phyloP scores from a whole-genome alignment of 2,797 vertebrate genomes.

The Columba guinea region DNA sequence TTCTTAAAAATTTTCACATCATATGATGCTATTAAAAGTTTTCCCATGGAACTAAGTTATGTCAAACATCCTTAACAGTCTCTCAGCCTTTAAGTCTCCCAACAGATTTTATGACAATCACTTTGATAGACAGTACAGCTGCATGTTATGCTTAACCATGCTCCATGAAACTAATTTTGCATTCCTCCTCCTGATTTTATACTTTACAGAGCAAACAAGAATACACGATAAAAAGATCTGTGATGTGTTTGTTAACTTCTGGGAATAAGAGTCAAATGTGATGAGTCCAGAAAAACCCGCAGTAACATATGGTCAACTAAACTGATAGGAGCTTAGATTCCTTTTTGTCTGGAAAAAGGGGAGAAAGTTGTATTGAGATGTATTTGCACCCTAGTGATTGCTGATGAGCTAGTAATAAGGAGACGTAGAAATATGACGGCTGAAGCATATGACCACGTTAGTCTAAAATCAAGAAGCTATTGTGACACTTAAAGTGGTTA shows the following conservation, averaged over 20 bases:
- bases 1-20: background rate
- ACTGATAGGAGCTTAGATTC: background rate
- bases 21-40: background rate
- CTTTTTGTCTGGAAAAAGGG: background rate
- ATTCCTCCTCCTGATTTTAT: conserved; percentile 1
- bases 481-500: background rate
- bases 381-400: background rate
- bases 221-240: background rate
- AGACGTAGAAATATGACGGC: background rate
- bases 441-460: background rate
- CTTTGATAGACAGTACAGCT: conserved; percentile 30
- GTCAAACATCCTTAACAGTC: background rate
- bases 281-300: background rate
- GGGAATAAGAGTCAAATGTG: background rate
- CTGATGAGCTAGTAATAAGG: background rate
- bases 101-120: conserved; percentile 13
- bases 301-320: background rate
- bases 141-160: background rate
- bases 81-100: background rate
- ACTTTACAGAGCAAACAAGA: conserved; percentile 8
- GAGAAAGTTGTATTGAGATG: background rate
- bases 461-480: background rate
- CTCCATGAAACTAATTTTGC: background rate
- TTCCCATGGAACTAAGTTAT: background rate
- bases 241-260: background rate